These are phyloP conservation scores for Paedocypris micromegethes DNA, from an alignment of 2,797 vertebrate species.

Conservation along the genomic window DNA sequence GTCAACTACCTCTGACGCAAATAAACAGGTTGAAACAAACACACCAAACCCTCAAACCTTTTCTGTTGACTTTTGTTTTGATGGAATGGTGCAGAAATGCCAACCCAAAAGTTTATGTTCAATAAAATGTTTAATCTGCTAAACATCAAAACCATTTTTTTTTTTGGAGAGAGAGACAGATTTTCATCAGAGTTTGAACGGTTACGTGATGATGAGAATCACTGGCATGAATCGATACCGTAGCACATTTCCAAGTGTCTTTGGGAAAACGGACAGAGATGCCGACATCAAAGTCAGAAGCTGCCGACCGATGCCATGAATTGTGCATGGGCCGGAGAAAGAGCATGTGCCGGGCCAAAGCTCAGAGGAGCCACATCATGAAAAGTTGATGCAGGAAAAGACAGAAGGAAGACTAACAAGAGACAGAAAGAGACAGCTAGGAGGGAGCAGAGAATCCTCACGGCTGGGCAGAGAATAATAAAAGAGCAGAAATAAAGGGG, in stretches of 20 bases:
- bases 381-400: constrained; percentile 54
- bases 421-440: constrained; percentile 37
- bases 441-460: constrained; percentile 38
- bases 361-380: constrained; percentile 42
- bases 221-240: constrained; percentile 21
- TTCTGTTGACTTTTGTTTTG: no score
- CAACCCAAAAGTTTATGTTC: no score
- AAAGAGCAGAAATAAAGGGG: constrained; percentile 29
- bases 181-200: neutral
- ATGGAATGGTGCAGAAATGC: no score
- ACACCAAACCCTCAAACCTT: no score
- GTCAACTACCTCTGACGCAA: no score
- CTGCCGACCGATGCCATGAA: constrained; percentile 35
- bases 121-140: no score
- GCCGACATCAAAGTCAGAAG: constrained; percentile 19
- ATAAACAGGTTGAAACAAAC: no score
- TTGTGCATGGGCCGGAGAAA: constrained; percentile 30
- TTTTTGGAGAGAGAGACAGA: neutral
- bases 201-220: constrained; percentile 16
- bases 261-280: constrained; percentile 10
- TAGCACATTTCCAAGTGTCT: constrained; percentile 5
- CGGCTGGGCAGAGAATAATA: constrained; percentile 50
- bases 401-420: constrained; percentile 53
- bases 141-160: constrained; percentile 4
- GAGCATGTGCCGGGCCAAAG: constrained; percentile 41